Evolutionary conservation across 2,113 vertebrate genomes (phyloP).

Genomic region (Pterocles burchelli): DNA sequence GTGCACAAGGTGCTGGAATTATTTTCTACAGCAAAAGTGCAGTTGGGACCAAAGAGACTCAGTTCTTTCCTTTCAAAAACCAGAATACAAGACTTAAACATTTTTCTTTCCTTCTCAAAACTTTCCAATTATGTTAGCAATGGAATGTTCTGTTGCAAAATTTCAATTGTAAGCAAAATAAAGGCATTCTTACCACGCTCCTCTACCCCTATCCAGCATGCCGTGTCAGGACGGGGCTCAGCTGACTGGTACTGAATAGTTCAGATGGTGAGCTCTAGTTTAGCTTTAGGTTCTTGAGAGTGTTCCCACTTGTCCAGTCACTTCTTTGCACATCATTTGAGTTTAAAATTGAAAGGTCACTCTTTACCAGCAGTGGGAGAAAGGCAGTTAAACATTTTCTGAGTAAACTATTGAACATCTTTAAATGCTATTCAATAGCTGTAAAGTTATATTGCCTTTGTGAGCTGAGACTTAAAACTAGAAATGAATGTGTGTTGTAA

Average conservation of each 20-base stretch:
- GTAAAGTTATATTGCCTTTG: conserved; percentile 1
- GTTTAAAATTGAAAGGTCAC: conserved; percentile 10
- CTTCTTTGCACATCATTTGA: neutral
- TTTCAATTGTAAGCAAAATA: neutral
- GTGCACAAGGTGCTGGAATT: neutral
- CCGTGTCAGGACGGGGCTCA: neutral
- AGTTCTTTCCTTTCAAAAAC: neutral
- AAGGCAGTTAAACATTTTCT: neutral
- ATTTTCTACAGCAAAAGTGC: neutral
- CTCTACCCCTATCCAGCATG: neutral
- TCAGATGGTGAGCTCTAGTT: neutral
- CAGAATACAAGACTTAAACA: neutral
- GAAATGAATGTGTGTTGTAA: neutral
- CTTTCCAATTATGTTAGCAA: neutral
- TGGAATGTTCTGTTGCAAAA: neutral
- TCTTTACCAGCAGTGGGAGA: neutral
- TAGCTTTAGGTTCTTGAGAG: neutral
- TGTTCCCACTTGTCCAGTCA: neutral
- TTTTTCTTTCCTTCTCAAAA: neutral
- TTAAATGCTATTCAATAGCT: neutral
- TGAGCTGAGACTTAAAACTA: neutral
- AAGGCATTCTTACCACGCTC: neutral
- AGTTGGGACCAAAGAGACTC: neutral
- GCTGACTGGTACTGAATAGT: neutral
- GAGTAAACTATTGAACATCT: neutral